These are phyloP conservation scores for Oikopleura vanhoeffeni DNA, from an alignment of 23 tunicate species.

Conservation along the genomic window DNA sequence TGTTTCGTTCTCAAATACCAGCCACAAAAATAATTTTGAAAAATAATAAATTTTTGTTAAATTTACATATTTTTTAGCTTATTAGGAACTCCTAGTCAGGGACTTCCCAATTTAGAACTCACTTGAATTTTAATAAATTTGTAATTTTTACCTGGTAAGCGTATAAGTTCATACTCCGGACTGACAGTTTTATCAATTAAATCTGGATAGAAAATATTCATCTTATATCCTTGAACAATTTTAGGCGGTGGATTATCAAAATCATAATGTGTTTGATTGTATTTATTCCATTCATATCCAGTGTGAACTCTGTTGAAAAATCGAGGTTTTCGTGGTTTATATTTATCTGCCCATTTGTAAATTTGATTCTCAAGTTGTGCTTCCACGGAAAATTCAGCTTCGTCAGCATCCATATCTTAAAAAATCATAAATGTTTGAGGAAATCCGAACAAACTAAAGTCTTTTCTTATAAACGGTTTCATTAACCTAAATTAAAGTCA, in stretches of 20 bases:
- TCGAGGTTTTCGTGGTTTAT: slow-evolving; percentile 80
- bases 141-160: not conserved
- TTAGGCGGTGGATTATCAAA: slow-evolving; percentile 98
- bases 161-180: slow-evolving; percentile 31
- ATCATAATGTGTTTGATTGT: slow-evolving; percentile 98
- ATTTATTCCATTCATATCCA: slow-evolving; percentile 98
- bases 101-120: too few relatives aligned
- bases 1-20: too few relatives aligned
- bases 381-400: slow-evolving; percentile 82
- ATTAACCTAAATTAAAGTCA: too few relatives aligned
- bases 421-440: too few relatives aligned
- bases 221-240: slow-evolving; percentile 94
- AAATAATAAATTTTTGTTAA: too few relatives aligned
- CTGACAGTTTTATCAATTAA: slow-evolving; percentile 42
- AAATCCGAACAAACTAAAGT: too few relatives aligned
- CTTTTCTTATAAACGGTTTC: too few relatives aligned
- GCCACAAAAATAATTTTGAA: too few relatives aligned
- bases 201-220: slow-evolving; percentile 95
- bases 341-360: slow-evolving; percentile 94
- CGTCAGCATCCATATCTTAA: slow-evolving; percentile 35
- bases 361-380: slow-evolving; percentile 42
- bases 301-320: slow-evolving; percentile 99
- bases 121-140: too few relatives aligned
- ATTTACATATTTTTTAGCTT: too few relatives aligned
- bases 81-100: too few relatives aligned